Conservation (phyloP, 2,888 invertebrate species). For the Adelphocoris suturalis region DNA sequence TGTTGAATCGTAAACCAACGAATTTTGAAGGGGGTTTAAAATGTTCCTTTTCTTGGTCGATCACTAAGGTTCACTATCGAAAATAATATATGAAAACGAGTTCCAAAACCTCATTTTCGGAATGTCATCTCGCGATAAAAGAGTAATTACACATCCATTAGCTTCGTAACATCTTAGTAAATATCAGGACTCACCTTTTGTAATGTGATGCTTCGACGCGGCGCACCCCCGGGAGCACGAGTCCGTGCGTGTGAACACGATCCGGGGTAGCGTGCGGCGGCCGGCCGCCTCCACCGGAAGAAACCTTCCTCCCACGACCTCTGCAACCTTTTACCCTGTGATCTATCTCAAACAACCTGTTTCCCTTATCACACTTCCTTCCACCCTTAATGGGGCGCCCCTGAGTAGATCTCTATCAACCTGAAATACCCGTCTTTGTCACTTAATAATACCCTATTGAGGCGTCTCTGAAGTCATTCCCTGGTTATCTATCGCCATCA, state of each 20-base stretch:
- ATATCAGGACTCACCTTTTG: not conserved
- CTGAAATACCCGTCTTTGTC: not conserved
- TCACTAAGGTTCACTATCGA: too few species aligned
- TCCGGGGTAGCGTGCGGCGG: not conserved
- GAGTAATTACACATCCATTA: not conserved
- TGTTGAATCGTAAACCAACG: too few species aligned
- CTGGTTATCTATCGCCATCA: not conserved
- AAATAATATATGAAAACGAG: too few species aligned
- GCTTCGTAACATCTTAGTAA: not conserved
- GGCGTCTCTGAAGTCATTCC: not conserved
- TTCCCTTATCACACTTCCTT: slow-evolving; percentile 32
- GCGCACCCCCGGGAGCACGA: not conserved
- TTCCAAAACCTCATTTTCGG: not conserved
- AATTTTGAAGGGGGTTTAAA: too few species aligned
- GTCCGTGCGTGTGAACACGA: slow-evolving; percentile 19
- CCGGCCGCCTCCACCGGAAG: slow-evolving; percentile 21
- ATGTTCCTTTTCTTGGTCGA: too few species aligned
- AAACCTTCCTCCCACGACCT: slow-evolving; percentile 25
- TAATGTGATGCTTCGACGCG: not conserved
- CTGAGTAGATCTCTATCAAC: slow-evolving; percentile 25
- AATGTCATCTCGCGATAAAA: not conserved
- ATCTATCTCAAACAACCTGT: slow-evolving; percentile 36
- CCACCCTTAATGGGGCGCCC: slow-evolving; percentile 23
- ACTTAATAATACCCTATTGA: not conserved
- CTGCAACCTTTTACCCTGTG: slow-evolving; percentile 31